Evolutionary conservation across 2,888 invertebrate genomes (phyloP), one percentile per base, ranked within the genome.

Genomic region (Nyleta sp.): DNA sequence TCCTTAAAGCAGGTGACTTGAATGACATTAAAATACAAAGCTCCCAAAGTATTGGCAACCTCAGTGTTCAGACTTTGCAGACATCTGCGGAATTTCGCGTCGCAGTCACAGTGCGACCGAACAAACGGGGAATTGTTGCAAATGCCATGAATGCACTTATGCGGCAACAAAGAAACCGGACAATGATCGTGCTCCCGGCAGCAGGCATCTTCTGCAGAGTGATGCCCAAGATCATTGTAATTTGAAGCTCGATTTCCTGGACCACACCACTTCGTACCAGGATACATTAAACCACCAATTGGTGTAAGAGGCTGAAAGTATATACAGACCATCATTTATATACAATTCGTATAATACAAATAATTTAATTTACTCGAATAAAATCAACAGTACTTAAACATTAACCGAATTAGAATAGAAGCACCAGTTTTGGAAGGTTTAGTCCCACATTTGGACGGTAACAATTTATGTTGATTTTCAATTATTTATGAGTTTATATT

Each of bases 181-280:
- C 95, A 95, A 82, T 93, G 92, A 86, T 95, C 95, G 88, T 95
- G 95, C 73, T 94, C 94, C 18, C 95, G 91, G 84, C 95, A 96
- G 84, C 95, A 96, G 20, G 91, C 91, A 87, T 96, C 96, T 84
- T 95, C 94, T 57, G 93, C 92, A 0, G 88, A 83, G 83, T 94
- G 93, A 0, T 90, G 87, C 0, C 95, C 95, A 74, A 95, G 88
- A 78, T 95, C 95, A 28, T 93, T 91, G 84, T 93, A 94, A 81
- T 93, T 92, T 1, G 86, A 84, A 0, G 95, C 95, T 11, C 92
- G 90, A 74, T 92, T 93, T 18, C 95, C 95, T 53, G 94, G 94
- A 0, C 95, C 95, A 87, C 95, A 96, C 95, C 95, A 96, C 86
- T 95, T 95, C 0, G 96, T 96, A 1, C 95, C 95, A 64, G 94